A percentile compares a stretch with the other conserved stretches of the same genome.
These are phyloP conservation scores for Leistus spinibarbis DNA, from an alignment of 2,888 invertebrate species.

Conservation along the genomic window DNA sequence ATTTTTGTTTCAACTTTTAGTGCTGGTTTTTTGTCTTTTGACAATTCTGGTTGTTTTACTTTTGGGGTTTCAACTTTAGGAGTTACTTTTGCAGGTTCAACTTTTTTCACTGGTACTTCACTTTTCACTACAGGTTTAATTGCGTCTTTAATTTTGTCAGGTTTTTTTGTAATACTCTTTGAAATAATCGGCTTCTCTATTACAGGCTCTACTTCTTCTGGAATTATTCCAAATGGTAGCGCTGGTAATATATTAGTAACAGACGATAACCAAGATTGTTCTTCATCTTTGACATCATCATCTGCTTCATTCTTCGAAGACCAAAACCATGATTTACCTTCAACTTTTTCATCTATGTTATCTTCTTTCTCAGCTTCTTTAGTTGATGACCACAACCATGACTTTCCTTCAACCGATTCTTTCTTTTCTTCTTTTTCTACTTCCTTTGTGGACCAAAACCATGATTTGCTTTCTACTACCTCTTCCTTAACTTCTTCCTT, in stretches of 20 bases:
- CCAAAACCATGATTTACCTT: conserved; percentile 23
- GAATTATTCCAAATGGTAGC: neutral
- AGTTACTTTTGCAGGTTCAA: conserved; percentile 24
- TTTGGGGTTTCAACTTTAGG: conserved; percentile 40
- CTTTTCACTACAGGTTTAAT: conserved; percentile 3
- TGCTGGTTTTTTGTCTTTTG: conserved; percentile 43
- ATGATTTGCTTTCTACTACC: conserved; percentile 45
- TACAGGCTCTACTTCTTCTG: conserved; percentile 28
- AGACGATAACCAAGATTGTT: conserved; percentile 2
- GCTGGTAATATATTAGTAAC: neutral
- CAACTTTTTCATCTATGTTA: neutral
- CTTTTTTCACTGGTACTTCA: conserved; percentile 39
- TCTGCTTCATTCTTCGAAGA: conserved; percentile 24
- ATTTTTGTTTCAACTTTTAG: conserved; percentile 42
- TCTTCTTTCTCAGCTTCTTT: conserved; percentile 14
- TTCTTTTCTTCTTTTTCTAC: too few relatives aligned
- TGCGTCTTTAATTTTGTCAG: conserved; percentile 20
- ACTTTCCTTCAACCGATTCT: neutral
- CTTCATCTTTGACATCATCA: conserved; percentile 32
- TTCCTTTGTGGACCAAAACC: neutral
- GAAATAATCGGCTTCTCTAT: conserved; percentile 35
- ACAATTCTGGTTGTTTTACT: conserved; percentile 46
- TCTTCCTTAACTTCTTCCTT: conserved; percentile 42
- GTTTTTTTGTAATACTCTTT: conserved; percentile 23
- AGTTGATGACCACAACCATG: conserved; percentile 30